phyloP scores from a whole-genome alignment of 2,113 vertebrate genomes.

The Lepisosteus oculatus region DNA sequence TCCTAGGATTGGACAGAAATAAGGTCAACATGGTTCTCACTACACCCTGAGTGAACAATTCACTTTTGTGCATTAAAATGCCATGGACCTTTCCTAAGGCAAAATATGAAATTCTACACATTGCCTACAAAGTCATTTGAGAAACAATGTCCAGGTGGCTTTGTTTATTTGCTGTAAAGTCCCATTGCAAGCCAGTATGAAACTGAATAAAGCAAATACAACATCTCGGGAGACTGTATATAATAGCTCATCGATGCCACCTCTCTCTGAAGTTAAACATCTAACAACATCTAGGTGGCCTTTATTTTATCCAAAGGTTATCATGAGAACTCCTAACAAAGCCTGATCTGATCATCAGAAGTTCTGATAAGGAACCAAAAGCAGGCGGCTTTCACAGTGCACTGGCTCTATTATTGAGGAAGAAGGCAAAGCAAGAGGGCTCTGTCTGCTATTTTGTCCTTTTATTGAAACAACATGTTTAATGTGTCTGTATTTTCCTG shows the following conservation, averaged over 20 bases:
- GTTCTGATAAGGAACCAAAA: not conserved
- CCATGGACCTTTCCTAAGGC: conserved; percentile 41
- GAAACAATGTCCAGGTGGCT: conserved; percentile 42
- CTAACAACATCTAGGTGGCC: conserved; percentile 27
- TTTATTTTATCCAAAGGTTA: conserved; percentile 28
- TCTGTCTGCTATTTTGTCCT: too few species aligned
- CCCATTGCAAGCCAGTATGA: conserved; percentile 32
- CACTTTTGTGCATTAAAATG: conserved; percentile 44
- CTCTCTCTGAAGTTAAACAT: conserved; percentile 17
- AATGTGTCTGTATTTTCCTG: not conserved
- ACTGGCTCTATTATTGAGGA: too few species aligned
- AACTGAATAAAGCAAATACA: conserved; percentile 45
- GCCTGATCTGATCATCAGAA: conserved; percentile 7
- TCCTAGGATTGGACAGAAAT: conserved; percentile 53
- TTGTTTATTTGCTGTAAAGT: conserved; percentile 39
- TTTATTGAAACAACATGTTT: not conserved
- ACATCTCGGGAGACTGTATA: conserved; percentile 25
- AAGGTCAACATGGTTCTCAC: conserved; percentile 41
- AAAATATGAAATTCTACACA: conserved; percentile 52
- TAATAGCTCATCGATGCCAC: conserved; percentile 22
- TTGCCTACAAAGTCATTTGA: conserved; percentile 42
- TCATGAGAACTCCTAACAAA: conserved; percentile 22
- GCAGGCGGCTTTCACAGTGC: too few species aligned
- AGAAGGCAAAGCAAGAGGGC: too few species aligned
- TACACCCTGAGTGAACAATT: conserved; percentile 46